Evolutionary conservation across 2,888 invertebrate genomes (phyloP), one percentile per base, ranked within the genome.

Genomic region (Julus scanicus): DNA sequence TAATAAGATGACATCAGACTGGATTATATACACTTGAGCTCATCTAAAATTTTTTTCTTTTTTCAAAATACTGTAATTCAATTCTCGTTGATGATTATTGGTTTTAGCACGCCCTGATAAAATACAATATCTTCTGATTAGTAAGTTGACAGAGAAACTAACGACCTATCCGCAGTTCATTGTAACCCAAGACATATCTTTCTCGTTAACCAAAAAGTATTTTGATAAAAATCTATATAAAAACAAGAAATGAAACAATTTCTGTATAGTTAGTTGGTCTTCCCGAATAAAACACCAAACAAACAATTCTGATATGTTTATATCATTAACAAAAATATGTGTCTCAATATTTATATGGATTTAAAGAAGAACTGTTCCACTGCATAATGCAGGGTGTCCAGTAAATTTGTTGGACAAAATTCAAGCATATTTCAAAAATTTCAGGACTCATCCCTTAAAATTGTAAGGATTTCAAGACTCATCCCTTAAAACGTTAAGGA

Each of bases 21-120:
- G 80, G 80, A 80, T 37, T 53, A 15, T 11, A 80, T 80, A 80
- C 80, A 80, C 80, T 80, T 13, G 37, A 80, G 37, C 37, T 80
- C 80, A 80, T 80, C 80, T 13, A 80, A 80, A 15, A 11, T 13
- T 29, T 29, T 29, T 29, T 29, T n/a, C n/a, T 29, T 29, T 29
- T 15, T 37, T 37, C 9, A 80, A 20, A 80, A 37, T 80, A 29
- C 29, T 29, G 29, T 29, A 80, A 80, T 80, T 71, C 9, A 9
- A 80, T 80, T 37, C 2, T 11, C 37, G 80, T 37, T 80, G 80
- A 80, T 37, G 37, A 37, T 80, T 15, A 80, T 37, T 37, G 80
- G 13, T 80, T 80, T 13, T 37, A 80, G 37, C 80, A 11, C 13
- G 80, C 15, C 11, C 29, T 80, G 44, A 44, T 44, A 0, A 44